Percentiles rank a stretch among this genome's conserved stretches.
These are phyloP conservation scores for Fulmarus glacialis DNA, from an alignment of 2,113 vertebrate species.

Conservation along the genomic window DNA sequence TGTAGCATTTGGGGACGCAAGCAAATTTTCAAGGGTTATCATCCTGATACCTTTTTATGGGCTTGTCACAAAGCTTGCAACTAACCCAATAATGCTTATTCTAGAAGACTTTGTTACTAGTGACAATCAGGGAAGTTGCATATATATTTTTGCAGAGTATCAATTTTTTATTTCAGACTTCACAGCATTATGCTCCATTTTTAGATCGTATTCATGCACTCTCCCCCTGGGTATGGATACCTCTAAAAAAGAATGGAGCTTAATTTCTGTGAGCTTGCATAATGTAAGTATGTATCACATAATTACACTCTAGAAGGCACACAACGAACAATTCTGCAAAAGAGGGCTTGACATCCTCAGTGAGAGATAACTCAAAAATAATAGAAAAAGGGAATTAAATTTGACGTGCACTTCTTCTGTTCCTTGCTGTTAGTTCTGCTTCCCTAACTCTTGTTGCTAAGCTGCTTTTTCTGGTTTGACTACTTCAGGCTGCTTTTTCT, in stretches of 20 bases:
- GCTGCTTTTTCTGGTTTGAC: neutral
- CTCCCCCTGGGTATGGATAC: neutral
- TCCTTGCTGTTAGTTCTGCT: conserved; percentile 47
- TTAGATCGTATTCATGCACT: neutral
- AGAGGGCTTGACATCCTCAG: neutral
- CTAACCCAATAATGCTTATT: neutral
- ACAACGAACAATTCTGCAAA: neutral
- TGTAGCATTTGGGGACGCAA: neutral
- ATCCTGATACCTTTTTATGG: neutral
- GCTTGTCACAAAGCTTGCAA: neutral
- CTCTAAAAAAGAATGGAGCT: neutral
- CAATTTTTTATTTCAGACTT: neutral
- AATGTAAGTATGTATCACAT: neutral
- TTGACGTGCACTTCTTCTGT: neutral
- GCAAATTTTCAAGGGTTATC: neutral
- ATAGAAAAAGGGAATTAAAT: conserved; percentile 38
- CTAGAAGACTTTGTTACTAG: neutral
- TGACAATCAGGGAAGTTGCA: neutral
- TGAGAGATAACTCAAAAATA: conserved; percentile 32
- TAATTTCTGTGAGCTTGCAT: neutral
- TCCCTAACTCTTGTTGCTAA: neutral
- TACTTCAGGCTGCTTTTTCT: neutral
- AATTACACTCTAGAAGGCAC: conserved; percentile 7
- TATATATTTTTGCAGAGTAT: neutral
- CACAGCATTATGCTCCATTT: neutral